Percentiles rank a stretch among this genome's conserved stretches.
phyloP scores from a whole-genome alignment of 2,888 invertebrate genomes.

The Acanthoscelides obtectus region DNA sequence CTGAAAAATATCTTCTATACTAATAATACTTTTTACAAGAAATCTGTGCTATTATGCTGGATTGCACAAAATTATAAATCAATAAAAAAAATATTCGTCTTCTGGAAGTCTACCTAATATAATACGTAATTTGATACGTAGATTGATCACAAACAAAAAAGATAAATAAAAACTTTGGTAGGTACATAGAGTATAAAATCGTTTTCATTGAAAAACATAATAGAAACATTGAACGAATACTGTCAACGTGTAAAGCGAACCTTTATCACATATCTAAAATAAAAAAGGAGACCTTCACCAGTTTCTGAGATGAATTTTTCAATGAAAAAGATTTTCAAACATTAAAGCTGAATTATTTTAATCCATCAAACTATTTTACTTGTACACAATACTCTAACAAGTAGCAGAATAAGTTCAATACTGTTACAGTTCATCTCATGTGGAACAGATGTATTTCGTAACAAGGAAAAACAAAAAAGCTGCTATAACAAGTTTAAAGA shows the following conservation, averaged over 20 bases:
- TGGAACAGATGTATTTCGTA: neutral
- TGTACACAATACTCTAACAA: slow-evolving; percentile 1
- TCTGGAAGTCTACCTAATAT: neutral
- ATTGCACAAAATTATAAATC: slow-evolving; percentile 17
- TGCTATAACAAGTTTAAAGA: no score
- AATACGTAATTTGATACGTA: slow-evolving; percentile 8
- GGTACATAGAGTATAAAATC: slow-evolving; percentile 14
- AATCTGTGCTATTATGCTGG: slow-evolving; percentile 17
- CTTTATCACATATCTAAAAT: no score
- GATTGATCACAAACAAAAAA: slow-evolving; percentile 15
- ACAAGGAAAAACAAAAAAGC: no score
- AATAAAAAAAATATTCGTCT: neutral
- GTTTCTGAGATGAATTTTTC: neutral
- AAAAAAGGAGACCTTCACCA: no score
- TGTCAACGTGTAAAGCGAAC: no score
- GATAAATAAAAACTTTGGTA: slow-evolving; percentile 24
- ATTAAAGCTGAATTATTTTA: slow-evolving; percentile 14
- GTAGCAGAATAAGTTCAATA: slow-evolving; percentile 3
- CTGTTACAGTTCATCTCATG: neutral
- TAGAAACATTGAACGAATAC: no score
- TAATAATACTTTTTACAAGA: slow-evolving; percentile 26
- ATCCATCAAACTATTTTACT: slow-evolving; percentile 5
- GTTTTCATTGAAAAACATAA: neutral
- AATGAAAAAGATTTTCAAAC: neutral
- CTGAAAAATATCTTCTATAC: slow-evolving; percentile 22